Conservation (phyloP, 2,113 vertebrate species). For the Recurvirostra avosetta region DNA sequence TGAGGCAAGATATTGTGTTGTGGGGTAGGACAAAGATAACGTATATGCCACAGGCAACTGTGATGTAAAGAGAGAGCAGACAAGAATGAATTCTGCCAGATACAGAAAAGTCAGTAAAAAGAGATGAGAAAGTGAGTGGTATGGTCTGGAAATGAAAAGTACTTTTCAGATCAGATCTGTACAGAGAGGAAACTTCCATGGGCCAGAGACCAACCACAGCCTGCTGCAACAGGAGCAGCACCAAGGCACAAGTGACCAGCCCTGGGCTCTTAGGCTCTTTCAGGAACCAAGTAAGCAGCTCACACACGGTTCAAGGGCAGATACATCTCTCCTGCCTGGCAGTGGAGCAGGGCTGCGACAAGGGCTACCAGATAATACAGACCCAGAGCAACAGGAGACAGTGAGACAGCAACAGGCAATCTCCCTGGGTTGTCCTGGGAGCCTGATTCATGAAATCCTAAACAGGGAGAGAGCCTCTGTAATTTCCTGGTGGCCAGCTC, state of each 20-base stretch:
- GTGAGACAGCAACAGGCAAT: fast-evolving
- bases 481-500: neutral
- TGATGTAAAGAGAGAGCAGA: neutral
- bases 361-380: neutral
- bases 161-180: neutral
- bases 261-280: neutral
- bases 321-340: neutral
- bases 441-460: neutral
- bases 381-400: neutral
- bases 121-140: neutral
- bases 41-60: neutral
- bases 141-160: neutral
- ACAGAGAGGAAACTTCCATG: neutral
- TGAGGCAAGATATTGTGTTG: neutral
- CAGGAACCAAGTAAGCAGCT: neutral
- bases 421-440: neutral
- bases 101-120: neutral
- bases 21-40: neutral
- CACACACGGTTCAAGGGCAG: too few relatives aligned
- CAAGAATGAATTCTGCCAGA: neutral
- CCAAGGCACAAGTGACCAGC: neutral
- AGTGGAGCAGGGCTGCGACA: neutral
- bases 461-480: neutral
- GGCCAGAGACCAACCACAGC: neutral
- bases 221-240: neutral